phyloP scores from a whole-genome alignment of 2,113 vertebrate species.

The Cochlearius cochlearius region DNA sequence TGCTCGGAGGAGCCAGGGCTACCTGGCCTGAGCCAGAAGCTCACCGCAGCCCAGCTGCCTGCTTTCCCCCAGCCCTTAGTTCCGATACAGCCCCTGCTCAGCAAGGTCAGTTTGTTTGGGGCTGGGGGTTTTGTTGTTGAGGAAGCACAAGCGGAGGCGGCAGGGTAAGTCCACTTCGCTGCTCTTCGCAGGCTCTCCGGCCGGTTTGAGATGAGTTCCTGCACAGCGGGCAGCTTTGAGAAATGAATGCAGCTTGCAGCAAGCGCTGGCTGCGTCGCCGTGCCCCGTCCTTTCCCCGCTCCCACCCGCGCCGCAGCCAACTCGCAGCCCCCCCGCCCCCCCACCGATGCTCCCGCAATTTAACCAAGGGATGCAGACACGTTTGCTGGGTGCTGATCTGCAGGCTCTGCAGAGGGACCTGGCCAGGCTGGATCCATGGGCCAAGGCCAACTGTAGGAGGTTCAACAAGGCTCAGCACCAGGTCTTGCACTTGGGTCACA shows the following conservation, averaged over 20 bases:
- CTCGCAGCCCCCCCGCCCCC: no score
- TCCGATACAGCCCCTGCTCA: not conserved
- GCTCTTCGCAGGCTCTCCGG: not conserved
- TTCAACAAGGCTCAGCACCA: no score
- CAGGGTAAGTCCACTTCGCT: conserved; percentile 6
- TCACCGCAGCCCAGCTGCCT: not conserved
- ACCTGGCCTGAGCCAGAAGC: not conserved
- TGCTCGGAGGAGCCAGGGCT: not conserved
- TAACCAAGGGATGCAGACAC: not conserved
- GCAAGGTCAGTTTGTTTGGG: not conserved
- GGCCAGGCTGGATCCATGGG: no score
- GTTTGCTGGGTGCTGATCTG: not conserved
- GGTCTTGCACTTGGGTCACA: no score
- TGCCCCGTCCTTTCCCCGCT: not conserved
- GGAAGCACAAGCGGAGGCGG: not conserved
- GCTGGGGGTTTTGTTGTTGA: not conserved
- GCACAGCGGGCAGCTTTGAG: not conserved
- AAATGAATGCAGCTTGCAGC: not conserved
- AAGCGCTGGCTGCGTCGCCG: not conserved
- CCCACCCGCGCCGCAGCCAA: not conserved
- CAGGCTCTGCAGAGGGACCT: no score
- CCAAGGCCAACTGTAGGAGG: no score
- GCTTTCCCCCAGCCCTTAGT: not conserved
- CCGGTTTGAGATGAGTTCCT: not conserved
- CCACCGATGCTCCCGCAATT: not conserved